These are phyloP conservation scores for Phthorimaea operculella DNA, from an alignment of 1,140 invertebrate genomes.

Conservation along the genomic window DNA sequence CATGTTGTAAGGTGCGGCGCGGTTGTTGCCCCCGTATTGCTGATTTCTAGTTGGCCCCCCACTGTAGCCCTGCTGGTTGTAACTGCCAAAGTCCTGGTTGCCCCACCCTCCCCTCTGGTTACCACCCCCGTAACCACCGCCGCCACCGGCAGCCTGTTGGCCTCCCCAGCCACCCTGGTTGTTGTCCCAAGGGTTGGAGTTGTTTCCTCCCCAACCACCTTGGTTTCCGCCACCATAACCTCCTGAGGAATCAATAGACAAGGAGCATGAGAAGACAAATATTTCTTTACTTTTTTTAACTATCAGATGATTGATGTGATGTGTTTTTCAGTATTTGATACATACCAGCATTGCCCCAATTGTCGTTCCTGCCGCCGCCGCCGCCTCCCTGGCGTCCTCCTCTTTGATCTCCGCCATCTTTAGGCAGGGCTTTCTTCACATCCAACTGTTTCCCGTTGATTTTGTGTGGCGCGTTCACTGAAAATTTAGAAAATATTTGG, in stretches of 20 bases:
- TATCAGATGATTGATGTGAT: neutral
- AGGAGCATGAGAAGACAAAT: no score
- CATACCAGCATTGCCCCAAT: slow-evolving; percentile 52
- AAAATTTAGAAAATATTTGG: slow-evolving; percentile 18
- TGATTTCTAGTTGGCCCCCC: slow-evolving; percentile 78
- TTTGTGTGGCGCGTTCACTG: slow-evolving; percentile 78
- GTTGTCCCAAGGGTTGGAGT: slow-evolving; percentile 6
- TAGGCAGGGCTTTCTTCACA: slow-evolving; percentile 84
- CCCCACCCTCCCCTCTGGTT: slow-evolving; percentile 48
- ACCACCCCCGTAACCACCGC: slow-evolving; percentile 32
- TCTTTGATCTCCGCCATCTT: slow-evolving; percentile 75
- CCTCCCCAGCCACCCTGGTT: slow-evolving; percentile 37
- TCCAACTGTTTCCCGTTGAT: slow-evolving; percentile 84
- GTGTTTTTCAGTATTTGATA: slow-evolving; percentile 4
- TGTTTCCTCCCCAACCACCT: slow-evolving; percentile 22
- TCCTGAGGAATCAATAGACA: slow-evolving; percentile 23
- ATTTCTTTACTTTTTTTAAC: no score
- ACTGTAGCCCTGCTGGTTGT: slow-evolving; percentile 80
- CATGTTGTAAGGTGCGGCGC: slow-evolving; percentile 75
- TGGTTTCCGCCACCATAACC: slow-evolving; percentile 58
- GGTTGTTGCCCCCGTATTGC: slow-evolving; percentile 67
- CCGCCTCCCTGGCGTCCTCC: slow-evolving; percentile 65
- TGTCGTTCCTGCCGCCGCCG: slow-evolving; percentile 54
- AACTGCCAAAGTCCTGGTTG: slow-evolving; percentile 77
- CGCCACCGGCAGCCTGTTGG: slow-evolving; percentile 37